Evolutionary conservation across 2,113 vertebrate species (phyloP).

Genomic region (Ammodytes dubius): DNA sequence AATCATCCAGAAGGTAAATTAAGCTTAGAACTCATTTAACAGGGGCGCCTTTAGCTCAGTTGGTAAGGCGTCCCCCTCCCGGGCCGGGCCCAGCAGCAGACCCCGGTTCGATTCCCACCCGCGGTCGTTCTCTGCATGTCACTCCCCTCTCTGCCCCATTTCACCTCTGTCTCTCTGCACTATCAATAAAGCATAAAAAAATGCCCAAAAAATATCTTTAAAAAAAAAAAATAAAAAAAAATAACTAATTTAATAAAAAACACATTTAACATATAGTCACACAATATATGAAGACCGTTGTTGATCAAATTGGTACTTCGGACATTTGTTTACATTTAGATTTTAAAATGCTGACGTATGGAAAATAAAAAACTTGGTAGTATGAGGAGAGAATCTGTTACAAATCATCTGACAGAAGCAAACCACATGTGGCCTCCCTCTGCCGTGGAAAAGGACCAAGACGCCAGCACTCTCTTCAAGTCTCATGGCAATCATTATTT

Average conservation of each 20-base stretch:
- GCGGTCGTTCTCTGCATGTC: too few relatives aligned
- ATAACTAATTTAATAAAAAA: too few relatives aligned
- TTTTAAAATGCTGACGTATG: constrained; percentile 1
- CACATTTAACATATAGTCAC: neutral
- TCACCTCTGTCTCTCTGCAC: too few relatives aligned
- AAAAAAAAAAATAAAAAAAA: too few relatives aligned
- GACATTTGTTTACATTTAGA: constrained; percentile 39
- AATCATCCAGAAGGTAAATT: neutral
- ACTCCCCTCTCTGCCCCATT: too few relatives aligned
- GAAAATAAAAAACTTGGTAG: constrained; percentile 13
- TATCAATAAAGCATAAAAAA: too few relatives aligned
- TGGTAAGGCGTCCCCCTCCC: too few relatives aligned
- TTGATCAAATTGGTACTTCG: neutral
- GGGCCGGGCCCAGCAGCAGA: too few relatives aligned
- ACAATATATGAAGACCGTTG: neutral
- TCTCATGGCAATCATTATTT: constrained; percentile 70
- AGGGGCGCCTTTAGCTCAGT: too few relatives aligned
- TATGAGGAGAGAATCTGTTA: constrained; percentile 52
- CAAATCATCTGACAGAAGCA: constrained; percentile 69
- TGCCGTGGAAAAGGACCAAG: constrained; percentile 54
- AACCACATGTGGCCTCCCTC: constrained; percentile 75
- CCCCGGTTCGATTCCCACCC: too few relatives aligned
- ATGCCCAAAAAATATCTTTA: too few relatives aligned
- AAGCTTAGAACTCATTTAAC: neutral
- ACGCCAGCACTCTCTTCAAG: constrained; percentile 21